phyloP scores from a whole-genome alignment of 2,797 vertebrate genomes.

The Taeniopygia guttata region DNA sequence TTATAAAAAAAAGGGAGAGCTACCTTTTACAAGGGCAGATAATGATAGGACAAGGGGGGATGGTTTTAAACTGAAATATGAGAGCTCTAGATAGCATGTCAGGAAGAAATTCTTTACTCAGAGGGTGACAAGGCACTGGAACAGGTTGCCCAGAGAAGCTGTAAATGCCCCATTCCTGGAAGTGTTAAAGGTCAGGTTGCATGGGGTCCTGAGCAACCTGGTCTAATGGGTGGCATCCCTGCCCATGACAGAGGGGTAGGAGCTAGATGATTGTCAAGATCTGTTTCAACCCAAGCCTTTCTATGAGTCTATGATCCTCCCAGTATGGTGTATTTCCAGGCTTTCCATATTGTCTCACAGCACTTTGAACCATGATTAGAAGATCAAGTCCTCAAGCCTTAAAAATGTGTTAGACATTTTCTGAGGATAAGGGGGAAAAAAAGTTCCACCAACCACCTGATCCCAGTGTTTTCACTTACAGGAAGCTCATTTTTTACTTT shows the following conservation, averaged over 20 bases:
- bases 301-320: neutral
- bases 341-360: neutral
- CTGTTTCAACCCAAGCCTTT: neutral
- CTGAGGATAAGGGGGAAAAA: fast-evolving
- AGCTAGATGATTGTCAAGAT: neutral
- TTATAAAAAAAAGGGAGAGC: neutral
- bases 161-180: neutral
- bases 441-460: neutral
- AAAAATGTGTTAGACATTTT: neutral
- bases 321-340: neutral
- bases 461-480: neutral
- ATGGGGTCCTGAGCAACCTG: neutral
- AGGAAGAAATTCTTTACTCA: neutral
- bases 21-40: neutral
- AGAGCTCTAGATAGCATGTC: neutral
- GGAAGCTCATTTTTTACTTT: neutral
- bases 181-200: neutral
- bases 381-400: neutral
- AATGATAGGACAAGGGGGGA: neutral
- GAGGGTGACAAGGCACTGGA: neutral
- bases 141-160: neutral
- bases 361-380: neutral
- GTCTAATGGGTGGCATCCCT: neutral
- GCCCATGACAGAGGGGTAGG: neutral
- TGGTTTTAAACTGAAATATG: neutral